Evolutionary conservation across 2,888 invertebrate species (phyloP).

Genomic region (Gerris lacustris): DNA sequence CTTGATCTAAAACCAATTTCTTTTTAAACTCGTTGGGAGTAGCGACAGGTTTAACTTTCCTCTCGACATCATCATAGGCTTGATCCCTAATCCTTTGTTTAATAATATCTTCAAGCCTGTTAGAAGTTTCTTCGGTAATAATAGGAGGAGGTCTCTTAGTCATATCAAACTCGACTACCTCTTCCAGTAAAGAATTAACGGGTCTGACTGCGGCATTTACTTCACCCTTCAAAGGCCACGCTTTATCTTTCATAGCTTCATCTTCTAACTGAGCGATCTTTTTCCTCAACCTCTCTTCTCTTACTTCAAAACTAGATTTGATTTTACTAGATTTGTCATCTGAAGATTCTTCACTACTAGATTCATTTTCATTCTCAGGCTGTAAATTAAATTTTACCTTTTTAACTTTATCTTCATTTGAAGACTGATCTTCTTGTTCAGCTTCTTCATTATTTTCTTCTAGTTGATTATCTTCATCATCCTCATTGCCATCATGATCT

Average conservation of each 20-base stretch:
- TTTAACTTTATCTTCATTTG: conserved; percentile 1
- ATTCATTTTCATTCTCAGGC: conserved; percentile 10
- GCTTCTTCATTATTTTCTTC: conserved; percentile 28
- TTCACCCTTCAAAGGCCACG: conserved; percentile 92
- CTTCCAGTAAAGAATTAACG: conserved; percentile 83
- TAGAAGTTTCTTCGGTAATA: conserved; percentile 81
- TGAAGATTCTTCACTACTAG: conserved; percentile 14
- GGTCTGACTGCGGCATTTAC: conserved; percentile 64
- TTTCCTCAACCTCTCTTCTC: conserved; percentile 57
- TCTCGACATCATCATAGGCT: conserved; percentile 85
- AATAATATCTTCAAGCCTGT: conserved; percentile 82
- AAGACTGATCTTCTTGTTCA: conserved; percentile 6
- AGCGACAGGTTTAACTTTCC: conserved; percentile 72
- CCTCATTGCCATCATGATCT: conserved; percentile 31
- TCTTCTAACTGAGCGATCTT: conserved; percentile 60
- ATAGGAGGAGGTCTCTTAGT: conserved; percentile 73
- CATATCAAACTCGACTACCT: conserved; percentile 80
- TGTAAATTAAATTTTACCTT: background rate
- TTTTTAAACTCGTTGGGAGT: conserved; percentile 77
- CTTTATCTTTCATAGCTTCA: conserved; percentile 63
- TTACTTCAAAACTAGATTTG: conserved; percentile 58
- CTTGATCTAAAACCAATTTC: conserved; percentile 74
- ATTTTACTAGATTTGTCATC: conserved; percentile 21
- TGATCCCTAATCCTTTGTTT: conserved; percentile 80
- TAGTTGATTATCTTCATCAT: conserved; percentile 29